Base-by-base conservation (phyloP, 2,888 invertebrate genomes). In the Adelphocoris suturalis region DNA sequence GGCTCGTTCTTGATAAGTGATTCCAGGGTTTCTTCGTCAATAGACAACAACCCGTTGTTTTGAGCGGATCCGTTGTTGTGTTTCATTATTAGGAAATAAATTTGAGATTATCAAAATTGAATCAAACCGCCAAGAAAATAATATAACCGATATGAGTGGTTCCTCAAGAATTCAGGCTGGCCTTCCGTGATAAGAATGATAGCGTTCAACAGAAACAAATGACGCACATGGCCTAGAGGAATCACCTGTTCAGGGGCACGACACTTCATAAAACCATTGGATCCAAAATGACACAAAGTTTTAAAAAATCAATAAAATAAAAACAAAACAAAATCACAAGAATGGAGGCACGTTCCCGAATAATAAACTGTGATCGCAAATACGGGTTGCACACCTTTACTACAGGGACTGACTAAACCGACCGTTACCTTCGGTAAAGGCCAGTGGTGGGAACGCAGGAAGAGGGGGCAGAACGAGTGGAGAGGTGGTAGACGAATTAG, bases 1-100 rank as follows among this genome's bases (percentile, higher is more conserved):
- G 96, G 95, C 93, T 96, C 96, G 93, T 95, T 95, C 92, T 96
- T 95, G 93, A 96, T 95, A 93, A 97, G 68, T 23, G 91, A 89
- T n/a, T 89, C 75, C 27, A 92, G 55, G 12, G 86, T 68, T 57
- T 96, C 96, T 93, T 96, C 95, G 90, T 95, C 95, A 93, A 96
- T 94, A 94, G 96, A 95, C 93, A 97, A 94, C 92, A 97, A 95
- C 92, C 97, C 97, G 94, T 96, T 91, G 89, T 91, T 88, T 27
- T 76, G 88, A 37, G 78, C 78, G 19, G 88, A 76, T 61, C 57
- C 61, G 46, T 68, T 75, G 27, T 86, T 86, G 37, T 86, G 86
- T 52, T 88, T 88, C 88, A 88, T 86, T 9, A 61, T 28, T 16
- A 82, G n/a, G n/a, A n/a, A 55, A 52, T 0, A 19, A 85, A 37